Evolutionary conservation across 2,113 vertebrate genomes (phyloP), one percentile per base, ranked within the genome.

Genomic region (Menura novaehollandiae): DNA sequence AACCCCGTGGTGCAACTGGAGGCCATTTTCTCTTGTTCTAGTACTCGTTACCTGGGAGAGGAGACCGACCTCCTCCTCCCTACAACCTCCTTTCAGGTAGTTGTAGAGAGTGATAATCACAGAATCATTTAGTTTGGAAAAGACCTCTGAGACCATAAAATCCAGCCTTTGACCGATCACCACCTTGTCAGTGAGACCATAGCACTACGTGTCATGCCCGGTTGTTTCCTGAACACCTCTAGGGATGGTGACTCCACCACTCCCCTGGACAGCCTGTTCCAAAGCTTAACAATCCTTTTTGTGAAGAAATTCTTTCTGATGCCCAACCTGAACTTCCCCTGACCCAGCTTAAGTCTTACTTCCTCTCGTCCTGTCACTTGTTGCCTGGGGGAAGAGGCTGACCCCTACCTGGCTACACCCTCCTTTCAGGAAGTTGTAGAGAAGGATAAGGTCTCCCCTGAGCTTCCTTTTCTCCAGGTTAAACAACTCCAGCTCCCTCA

Each of bases 41-140:
- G 27, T 1, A 2, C 20, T 35, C 15, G 22, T 27, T 41, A 41
- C 3, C 7, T 7, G 33, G 13, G 11, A 79, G 41, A 41, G 21
- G 18, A 79, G 19, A 51, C 21, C 1, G 0, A 39, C 8, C 1
- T 17, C 12, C 17, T 20, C 15, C 10, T 71, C 9, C 0, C 10
- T 67, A n/a, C 12, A 60, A 3, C 7, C 28, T 62, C 22, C 14
- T 80, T 51, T 49, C 21, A n/a, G 8, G 7, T 15, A 47, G 14
- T 13, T 62, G 46, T 35, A 60, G 26, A 53, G 18, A 43, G 10
- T 1, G 0, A 33, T 28, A 15, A 78, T 30, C 12, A 82, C 15
- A 53, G 30, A 55, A 55, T 22, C 4, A 41, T 62, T 47, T 62
- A 1, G 2, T 68, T 53, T 68, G 39, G 9, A 27, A 76, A 83